Evolutionary conservation across 2,113 vertebrate genomes (phyloP), one percentile per base, ranked within the genome.

Genomic region (Alethe castanea): DNA sequence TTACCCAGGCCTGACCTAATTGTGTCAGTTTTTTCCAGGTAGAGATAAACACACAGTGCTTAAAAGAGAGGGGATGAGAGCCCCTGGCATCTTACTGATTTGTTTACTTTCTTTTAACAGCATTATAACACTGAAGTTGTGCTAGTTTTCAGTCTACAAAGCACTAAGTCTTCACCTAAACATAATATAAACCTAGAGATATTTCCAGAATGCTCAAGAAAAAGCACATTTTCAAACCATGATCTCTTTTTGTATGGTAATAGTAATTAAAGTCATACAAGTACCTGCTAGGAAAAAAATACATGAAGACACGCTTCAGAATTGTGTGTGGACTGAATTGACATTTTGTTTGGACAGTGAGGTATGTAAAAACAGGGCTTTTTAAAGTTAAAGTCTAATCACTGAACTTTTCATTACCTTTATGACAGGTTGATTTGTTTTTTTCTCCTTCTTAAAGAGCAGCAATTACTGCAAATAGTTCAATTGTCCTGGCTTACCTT

Each of bases 401-500:
- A 72, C 8, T 70, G 42, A 62, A 33, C 9, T 83, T 85, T 70
- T 61, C 33, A 70, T 50, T 69, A 72, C 17, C 33, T 77, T 83
- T 88, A 53, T 33, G 26, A 62, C 31, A 6, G 2, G 6, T 61
- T 64, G 35, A 40, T 60, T 70, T 48, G 6, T 1, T 5, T 9
- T 35, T 44, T 47, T 44, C 33, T 56, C 19, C 19, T 73, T 74
- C 52, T 71, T 19, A 2, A 57, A 82, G 9, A 74, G 45, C 3
- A 88, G 12, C 11, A 78, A 44, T 56, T 42, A 66, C 57, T 40
- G 10, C 14, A 56, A 88, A 29, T 60, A 24, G 8, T 64, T 85
- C 33, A 44, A 44, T 57, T 0, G 1, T 26, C 44, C 40, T 56
- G 47, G 60, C 97, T 67, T 97, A 99, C 99, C 99, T 99, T 99